phyloP scores from a whole-genome alignment of 1,140 invertebrate genomes.

The Epicauta chinensis region DNA sequence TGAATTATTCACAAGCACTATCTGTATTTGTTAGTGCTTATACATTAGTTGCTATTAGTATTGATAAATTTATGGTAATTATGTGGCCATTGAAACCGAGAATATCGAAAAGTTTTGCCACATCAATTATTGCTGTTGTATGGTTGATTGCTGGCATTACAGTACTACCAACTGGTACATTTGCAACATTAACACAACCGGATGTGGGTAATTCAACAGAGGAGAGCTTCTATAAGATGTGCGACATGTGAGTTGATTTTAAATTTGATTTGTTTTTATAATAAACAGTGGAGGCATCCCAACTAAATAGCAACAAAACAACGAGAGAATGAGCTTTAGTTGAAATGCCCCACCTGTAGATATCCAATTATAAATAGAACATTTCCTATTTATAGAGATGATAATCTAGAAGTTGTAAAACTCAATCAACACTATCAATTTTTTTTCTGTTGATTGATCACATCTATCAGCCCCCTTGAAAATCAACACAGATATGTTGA shows the following conservation, averaged over 20 bases:
- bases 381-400: too few relatives aligned
- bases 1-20: constrained; percentile 72
- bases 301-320: too few relatives aligned
- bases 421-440: too few relatives aligned
- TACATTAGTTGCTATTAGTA: constrained; percentile 77
- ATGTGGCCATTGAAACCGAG: constrained; percentile 78
- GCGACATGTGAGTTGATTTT: constrained; percentile 52
- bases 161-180: constrained; percentile 72
- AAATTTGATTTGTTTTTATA: constrained; percentile 2
- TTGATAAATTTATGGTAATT: constrained; percentile 82
- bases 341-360: too few relatives aligned
- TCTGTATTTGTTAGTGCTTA: constrained; percentile 80
- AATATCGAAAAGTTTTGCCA: constrained; percentile 62
- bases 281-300: background rate
- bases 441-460: too few relatives aligned
- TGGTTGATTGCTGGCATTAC: constrained; percentile 75
- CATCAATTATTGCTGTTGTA: constrained; percentile 62
- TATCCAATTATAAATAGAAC: too few relatives aligned
- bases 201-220: constrained; percentile 3
- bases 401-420: too few relatives aligned
- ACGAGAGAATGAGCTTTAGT: too few relatives aligned
- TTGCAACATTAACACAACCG: constrained; percentile 56
- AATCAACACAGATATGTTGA: too few relatives aligned
- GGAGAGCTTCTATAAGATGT: constrained; percentile 50
- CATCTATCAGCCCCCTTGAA: too few relatives aligned